Evolutionary conservation across 2,888 invertebrate genomes (phyloP).

Genomic region (Minunthozetes semirufus): DNA sequence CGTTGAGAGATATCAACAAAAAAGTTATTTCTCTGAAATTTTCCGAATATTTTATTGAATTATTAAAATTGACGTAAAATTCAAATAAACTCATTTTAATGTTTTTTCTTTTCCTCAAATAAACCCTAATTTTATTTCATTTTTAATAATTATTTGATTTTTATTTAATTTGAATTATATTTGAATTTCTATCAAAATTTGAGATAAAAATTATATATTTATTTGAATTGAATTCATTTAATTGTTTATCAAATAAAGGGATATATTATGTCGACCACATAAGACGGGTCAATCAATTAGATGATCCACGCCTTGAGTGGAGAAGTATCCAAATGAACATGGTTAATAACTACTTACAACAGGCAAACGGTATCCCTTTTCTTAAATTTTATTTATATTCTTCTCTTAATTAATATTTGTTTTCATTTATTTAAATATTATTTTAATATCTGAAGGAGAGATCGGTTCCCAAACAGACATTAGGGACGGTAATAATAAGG

Average conservation of each 20-base stretch:
- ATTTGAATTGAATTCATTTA: background rate
- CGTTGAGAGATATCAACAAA: too few relatives aligned
- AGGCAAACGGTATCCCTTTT: slow-evolving; percentile 58
- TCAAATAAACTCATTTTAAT: too few relatives aligned
- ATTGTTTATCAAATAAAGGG: slow-evolving; percentile 31
- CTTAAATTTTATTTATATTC: background rate
- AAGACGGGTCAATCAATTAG: slow-evolving; percentile 92
- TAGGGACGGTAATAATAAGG: background rate
- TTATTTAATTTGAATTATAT: too few relatives aligned
- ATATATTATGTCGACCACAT: slow-evolving; percentile 95
- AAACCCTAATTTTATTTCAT: too few relatives aligned
- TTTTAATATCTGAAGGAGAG: background rate
- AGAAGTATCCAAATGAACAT: slow-evolving; percentile 90
- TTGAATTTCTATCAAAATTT: background rate
- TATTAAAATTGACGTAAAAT: too few relatives aligned
- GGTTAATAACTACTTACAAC: slow-evolving; percentile 91
- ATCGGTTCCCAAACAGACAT: slow-evolving; percentile 2
- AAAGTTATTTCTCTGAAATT: too few relatives aligned
- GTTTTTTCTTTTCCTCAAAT: too few relatives aligned
- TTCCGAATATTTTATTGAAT: too few relatives aligned
- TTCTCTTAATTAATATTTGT: background rate
- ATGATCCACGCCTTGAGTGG: slow-evolving; percentile 96
- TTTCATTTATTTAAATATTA: background rate
- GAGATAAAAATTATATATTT: background rate
- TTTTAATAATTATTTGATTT: too few relatives aligned